phyloP scores from a whole-genome alignment of 2,113 vertebrate species.

The Callorhinus ursinus region DNA sequence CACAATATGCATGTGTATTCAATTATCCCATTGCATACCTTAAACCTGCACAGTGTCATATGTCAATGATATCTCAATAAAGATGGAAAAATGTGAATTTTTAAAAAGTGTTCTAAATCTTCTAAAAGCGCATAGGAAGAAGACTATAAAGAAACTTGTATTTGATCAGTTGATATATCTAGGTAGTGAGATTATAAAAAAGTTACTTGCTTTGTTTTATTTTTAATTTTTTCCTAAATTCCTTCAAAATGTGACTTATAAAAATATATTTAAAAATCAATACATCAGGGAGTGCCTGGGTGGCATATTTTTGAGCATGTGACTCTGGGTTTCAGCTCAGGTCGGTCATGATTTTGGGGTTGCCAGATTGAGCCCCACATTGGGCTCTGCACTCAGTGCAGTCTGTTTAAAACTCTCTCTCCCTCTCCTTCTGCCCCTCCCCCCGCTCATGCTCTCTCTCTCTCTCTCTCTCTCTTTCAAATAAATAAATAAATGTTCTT shows the following conservation, averaged over 20 bases:
- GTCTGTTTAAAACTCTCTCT: too few species aligned
- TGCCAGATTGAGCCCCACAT: too few species aligned
- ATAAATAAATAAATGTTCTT: background rate
- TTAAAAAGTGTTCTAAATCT: background rate
- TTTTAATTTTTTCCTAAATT: background rate
- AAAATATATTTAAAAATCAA: slow-evolving; percentile 1
- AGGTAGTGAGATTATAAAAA: background rate
- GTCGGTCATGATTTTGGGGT: too few species aligned
- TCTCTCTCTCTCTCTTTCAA: background rate
- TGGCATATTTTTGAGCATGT: too few species aligned
- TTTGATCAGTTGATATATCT: background rate
- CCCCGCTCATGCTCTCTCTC: background rate
- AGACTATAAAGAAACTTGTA: background rate
- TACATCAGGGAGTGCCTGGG: background rate
- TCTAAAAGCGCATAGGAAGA: background rate
- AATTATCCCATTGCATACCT: background rate
- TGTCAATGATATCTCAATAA: background rate
- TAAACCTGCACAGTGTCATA: background rate
- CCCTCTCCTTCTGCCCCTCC: too few species aligned
- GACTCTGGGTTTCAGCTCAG: too few species aligned
- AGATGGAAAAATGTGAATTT: background rate
- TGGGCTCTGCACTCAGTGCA: too few species aligned
- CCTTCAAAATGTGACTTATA: background rate
- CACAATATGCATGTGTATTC: background rate
- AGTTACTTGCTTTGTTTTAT: background rate